Conservation (phyloP, 2,888 invertebrate species). For the Ceramica pisi region DNA sequence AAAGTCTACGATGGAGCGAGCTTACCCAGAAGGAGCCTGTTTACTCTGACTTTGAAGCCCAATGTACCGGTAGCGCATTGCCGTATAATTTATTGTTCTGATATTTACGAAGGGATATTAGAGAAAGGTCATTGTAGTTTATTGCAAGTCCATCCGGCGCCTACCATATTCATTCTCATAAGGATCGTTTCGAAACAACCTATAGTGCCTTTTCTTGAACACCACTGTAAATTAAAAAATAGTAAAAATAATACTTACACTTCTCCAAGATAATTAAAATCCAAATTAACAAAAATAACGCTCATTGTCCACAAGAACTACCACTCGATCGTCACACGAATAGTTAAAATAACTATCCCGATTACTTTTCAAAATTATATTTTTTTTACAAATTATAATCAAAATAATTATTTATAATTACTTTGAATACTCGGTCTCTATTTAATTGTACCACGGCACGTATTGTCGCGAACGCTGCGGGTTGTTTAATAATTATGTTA, state of each 20-base stretch:
- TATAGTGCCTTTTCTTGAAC: no score
- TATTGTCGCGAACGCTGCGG: not conserved
- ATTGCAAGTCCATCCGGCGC: no score
- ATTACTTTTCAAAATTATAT: constrained; percentile 1
- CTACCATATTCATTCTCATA: no score
- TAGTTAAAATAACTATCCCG: constrained; percentile 23
- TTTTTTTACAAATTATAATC: constrained; percentile 2
- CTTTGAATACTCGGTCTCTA: not conserved
- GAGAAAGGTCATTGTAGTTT: no score
- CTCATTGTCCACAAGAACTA: constrained; percentile 50
- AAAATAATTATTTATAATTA: constrained; percentile 27
- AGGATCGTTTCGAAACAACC: no score
- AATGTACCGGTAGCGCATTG: no score
- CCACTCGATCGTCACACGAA: constrained; percentile 4
- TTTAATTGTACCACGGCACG: not conserved
- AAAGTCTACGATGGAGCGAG: no score
- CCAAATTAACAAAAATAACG: constrained; percentile 28
- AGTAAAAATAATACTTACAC: constrained; percentile 43
- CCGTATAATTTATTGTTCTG: no score
- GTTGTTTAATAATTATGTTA: constrained; percentile 23
- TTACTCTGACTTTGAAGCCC: no score
- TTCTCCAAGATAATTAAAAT: constrained; percentile 24
- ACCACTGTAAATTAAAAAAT: not conserved
- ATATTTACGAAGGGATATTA: no score
- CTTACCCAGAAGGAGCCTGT: no score